These are phyloP conservation scores for Sweltsa coloradensis DNA, from an alignment of 1,140 invertebrate species.

Conservation along the genomic window DNA sequence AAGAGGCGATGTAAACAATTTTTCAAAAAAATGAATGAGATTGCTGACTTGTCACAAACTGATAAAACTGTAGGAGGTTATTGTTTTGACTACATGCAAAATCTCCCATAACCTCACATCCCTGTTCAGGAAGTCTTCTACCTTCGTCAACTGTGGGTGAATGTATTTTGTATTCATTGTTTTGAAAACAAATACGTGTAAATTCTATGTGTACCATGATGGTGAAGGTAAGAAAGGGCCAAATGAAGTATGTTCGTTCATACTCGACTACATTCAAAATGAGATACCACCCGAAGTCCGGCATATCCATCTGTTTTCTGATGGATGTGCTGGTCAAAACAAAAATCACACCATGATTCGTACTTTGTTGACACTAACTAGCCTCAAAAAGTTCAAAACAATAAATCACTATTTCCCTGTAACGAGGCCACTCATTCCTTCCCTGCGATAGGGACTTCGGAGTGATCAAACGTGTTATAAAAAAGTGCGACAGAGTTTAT, in stretches of 20 bases:
- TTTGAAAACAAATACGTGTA: constrained; percentile 9
- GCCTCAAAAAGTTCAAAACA: constrained; percentile 13
- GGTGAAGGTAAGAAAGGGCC: constrained; percentile 8
- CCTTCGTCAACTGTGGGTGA: constrained; percentile 15
- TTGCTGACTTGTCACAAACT: too few relatives aligned
- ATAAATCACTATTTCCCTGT: constrained; percentile 16
- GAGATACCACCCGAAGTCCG: constrained; percentile 1
- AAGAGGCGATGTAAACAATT: too few relatives aligned
- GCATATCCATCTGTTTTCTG: background rate
- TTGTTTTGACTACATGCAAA: too few relatives aligned
- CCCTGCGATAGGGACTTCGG: constrained; percentile 21
- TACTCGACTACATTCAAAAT: constrained; percentile 11
- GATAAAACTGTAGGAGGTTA: too few relatives aligned
- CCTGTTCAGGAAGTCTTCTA: too few relatives aligned
- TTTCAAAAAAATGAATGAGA: too few relatives aligned
- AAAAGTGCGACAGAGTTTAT: background rate
- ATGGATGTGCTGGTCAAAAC: constrained; percentile 2
- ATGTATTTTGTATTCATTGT: constrained; percentile 14
- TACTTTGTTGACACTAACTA: background rate
- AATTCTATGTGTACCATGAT: constrained; percentile 15
- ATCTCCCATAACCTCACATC: too few relatives aligned
- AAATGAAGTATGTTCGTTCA: constrained; percentile 13
- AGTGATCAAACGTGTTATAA: constrained; percentile 14
- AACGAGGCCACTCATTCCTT: constrained; percentile 18
- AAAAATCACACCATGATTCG: constrained; percentile 4